Conservation (phyloP, 2,888 invertebrate genomes). For the Synanthedon tipuliformis region DNA sequence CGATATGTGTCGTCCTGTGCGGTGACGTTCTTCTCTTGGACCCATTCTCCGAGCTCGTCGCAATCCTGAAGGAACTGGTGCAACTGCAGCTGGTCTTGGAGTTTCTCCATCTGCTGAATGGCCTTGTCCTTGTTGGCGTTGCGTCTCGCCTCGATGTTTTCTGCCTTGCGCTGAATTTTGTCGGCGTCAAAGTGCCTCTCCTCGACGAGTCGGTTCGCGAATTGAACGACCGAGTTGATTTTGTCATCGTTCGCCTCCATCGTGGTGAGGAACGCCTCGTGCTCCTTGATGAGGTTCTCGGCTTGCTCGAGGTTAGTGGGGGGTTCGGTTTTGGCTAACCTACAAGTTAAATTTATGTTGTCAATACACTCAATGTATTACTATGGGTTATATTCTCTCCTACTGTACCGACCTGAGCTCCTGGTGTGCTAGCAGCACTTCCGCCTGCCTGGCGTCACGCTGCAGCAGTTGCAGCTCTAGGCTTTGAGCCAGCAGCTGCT, state of each 20-base stretch:
- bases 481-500: constrained; percentile 93
- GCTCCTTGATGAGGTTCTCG: constrained; percentile 95
- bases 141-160: constrained; percentile 91
- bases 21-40: constrained; percentile 98
- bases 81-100: constrained; percentile 93
- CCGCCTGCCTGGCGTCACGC: constrained; percentile 96
- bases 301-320: constrained; percentile 96
- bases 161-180: constrained; percentile 95
- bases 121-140: constrained; percentile 93
- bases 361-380: not conserved
- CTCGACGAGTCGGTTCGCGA: constrained; percentile 90
- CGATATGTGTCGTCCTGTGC: constrained; percentile 99
- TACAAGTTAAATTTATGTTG: constrained; percentile 11
- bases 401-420: constrained; percentile 80
- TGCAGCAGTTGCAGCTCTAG: constrained; percentile 95
- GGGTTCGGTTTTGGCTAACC: constrained; percentile 94
- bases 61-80: constrained; percentile 97
- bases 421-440: constrained; percentile 97
- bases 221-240: constrained; percentile 95
- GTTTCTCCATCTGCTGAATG: constrained; percentile 88
- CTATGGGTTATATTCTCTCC: not conserved
- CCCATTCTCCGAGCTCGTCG: constrained; percentile 98
- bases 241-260: constrained; percentile 99
- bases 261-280: constrained; percentile 98
- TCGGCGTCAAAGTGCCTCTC: constrained; percentile 97